Evolutionary conservation across 2,888 invertebrate genomes (phyloP).

Genomic region (Halocaridina rubra): DNA sequence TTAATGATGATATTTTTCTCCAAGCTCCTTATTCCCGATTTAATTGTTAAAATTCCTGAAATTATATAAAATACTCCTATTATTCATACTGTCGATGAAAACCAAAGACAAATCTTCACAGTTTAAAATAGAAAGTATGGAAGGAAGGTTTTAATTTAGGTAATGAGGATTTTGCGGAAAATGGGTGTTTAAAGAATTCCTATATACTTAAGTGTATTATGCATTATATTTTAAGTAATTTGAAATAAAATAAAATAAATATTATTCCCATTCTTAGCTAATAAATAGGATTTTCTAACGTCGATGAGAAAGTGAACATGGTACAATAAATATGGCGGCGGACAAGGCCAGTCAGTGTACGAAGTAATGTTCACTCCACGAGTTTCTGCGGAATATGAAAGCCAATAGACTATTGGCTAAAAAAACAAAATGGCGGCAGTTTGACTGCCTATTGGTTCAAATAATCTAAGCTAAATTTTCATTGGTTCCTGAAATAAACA

Average conservation of each 20-base stretch:
- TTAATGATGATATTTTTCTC: too few relatives aligned
- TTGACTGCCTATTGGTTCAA: neutral
- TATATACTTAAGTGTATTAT: neutral
- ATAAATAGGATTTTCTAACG: neutral
- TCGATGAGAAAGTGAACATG: conserved; percentile 42
- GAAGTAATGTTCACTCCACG: neutral
- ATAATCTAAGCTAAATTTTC: neutral
- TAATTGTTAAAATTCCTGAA: too few relatives aligned
- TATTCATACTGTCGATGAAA: neutral
- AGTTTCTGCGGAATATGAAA: neutral
- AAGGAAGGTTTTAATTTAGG: too few relatives aligned
- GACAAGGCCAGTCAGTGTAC: conserved; percentile 35
- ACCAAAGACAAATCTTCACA: too few relatives aligned
- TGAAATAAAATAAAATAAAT: neutral
- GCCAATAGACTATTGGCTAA: neutral
- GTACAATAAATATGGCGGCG: conserved; percentile 57
- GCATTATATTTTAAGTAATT: neutral
- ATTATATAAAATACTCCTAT: neutral
- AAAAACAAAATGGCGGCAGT: neutral
- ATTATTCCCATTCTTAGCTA: neutral
- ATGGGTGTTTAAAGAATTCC: neutral
- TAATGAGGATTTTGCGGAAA: neutral
- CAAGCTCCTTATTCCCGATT: too few relatives aligned
- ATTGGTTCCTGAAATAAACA: too few relatives aligned
- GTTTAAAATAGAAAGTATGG: too few relatives aligned